A percentile compares a stretch with the other conserved stretches of the same genome.
phyloP scores from a whole-genome alignment of 2,888 invertebrate genomes.

The Entomobrya multifasciata region DNA sequence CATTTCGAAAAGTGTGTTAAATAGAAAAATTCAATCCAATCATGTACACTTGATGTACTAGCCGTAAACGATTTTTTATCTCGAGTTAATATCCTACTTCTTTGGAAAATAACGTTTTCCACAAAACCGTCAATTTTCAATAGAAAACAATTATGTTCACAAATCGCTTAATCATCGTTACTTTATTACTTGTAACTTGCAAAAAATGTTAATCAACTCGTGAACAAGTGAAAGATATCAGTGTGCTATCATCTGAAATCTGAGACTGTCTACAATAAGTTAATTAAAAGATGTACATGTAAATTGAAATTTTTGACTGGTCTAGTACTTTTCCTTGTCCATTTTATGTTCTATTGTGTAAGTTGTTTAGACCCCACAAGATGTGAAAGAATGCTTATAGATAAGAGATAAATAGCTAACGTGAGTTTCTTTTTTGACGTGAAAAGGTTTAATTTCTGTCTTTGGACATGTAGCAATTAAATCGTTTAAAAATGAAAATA shows the following conservation, averaged over 20 bases:
- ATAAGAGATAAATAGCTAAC: not conserved
- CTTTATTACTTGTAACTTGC: too few species aligned
- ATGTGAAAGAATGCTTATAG: conserved; percentile 19
- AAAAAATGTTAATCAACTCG: conserved; percentile 50
- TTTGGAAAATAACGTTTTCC: conserved; percentile 27
- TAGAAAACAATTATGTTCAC: conserved; percentile 7
- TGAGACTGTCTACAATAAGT: conserved; percentile 18
- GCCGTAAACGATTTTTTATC: conserved; percentile 9
- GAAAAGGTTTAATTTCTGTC: not conserved
- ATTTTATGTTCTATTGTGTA: conserved; percentile 25
- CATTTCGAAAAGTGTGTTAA: too few species aligned
- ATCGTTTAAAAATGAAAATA: conserved; percentile 3
- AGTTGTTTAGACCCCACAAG: conserved; percentile 63
- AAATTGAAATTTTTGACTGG: conserved; percentile 59
- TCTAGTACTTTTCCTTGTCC: conserved; percentile 10
- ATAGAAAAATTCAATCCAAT: too few species aligned
- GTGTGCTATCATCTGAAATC: not conserved
- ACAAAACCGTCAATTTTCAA: conserved; percentile 8
- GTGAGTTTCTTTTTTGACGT: conserved; percentile 24
- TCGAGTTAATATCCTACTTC: conserved; percentile 37
- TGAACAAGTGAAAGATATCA: conserved; percentile 33
- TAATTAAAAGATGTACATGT: conserved; percentile 58
- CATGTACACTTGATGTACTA: too few species aligned
- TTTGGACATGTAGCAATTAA: conserved; percentile 49
- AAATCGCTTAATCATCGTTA: conserved; percentile 60